Evolutionary conservation across 1,140 invertebrate species (phyloP).

Genomic region (Agrilus planipennis): DNA sequence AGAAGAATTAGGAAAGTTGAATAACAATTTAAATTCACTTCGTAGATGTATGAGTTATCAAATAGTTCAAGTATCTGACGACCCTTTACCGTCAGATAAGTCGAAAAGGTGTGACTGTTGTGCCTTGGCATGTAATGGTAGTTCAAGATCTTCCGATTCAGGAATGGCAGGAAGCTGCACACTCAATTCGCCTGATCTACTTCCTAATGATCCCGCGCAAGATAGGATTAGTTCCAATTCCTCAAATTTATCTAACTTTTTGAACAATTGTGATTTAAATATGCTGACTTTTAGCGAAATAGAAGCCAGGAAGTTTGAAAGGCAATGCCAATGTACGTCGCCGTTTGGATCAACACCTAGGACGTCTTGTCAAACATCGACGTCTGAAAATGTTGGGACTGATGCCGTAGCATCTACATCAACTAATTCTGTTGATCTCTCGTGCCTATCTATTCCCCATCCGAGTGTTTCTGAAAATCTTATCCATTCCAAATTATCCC

Average conservation of each 20-base stretch:
- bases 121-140: slow-evolving; percentile 44
- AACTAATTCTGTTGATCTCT: slow-evolving; percentile 36
- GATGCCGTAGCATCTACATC: slow-evolving; percentile 37
- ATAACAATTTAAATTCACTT: slow-evolving; percentile 11
- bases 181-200: slow-evolving; percentile 50
- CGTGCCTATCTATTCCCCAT: slow-evolving; percentile 24
- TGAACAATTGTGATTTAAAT: slow-evolving; percentile 19
- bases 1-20: neutral
- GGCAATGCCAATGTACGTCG: slow-evolving; percentile 57
- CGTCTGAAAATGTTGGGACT: slow-evolving; percentile 38
- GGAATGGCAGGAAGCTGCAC: slow-evolving; percentile 72
- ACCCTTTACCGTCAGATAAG: slow-evolving; percentile 8
- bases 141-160: slow-evolving; percentile 63
- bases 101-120: slow-evolving; percentile 41
- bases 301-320: slow-evolving; percentile 52
- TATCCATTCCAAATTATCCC: slow-evolving; percentile 26
- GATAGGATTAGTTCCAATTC: slow-evolving; percentile 8
- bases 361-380: slow-evolving; percentile 43
- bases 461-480: slow-evolving; percentile 29
- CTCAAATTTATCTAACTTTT: slow-evolving; percentile 7
- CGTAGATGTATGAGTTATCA: slow-evolving; percentile 39
- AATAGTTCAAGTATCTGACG: slow-evolving; percentile 29
- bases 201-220: slow-evolving; percentile 15
- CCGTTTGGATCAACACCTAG: slow-evolving; percentile 57
- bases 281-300: slow-evolving; percentile 43